These are phyloP conservation scores for Mesoligia furuncula DNA, from an alignment of 2,888 invertebrate species.

Conservation along the genomic window DNA sequence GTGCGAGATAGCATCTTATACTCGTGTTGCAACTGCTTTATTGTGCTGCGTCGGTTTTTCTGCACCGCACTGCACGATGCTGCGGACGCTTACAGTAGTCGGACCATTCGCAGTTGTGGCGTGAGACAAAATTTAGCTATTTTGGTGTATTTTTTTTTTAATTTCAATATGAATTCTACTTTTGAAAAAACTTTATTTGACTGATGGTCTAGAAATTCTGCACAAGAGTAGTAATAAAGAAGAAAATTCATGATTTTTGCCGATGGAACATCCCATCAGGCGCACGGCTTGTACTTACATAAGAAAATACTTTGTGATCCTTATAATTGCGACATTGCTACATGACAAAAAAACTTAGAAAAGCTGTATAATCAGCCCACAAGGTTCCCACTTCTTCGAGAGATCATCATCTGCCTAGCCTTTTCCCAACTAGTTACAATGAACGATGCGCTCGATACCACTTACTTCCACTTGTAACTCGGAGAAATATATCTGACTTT, in stretches of 20 bases:
- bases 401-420: too few species aligned
- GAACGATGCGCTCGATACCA: too few species aligned
- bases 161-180: background rate
- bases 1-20: conserved; percentile 9
- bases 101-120: background rate
- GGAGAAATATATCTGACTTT: too few species aligned
- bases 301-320: background rate
- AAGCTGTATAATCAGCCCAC: too few species aligned
- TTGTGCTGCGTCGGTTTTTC: background rate
- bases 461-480: too few species aligned
- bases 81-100: background rate
- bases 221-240: background rate
- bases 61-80: conserved; percentile 3
- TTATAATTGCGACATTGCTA: background rate
- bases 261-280: background rate
- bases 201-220: background rate
- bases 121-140: background rate
- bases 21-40: conserved; percentile 17
- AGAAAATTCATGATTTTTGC: background rate
- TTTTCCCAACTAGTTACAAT: too few species aligned
- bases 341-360: background rate
- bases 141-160: background rate
- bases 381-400: too few species aligned
- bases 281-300: background rate
- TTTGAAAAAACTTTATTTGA: background rate